A percentile compares a stretch with the other conserved stretches of the same genome.
Conservation (phyloP, 2,797 vertebrate genomes). For the Amniataba percoides region DNA sequence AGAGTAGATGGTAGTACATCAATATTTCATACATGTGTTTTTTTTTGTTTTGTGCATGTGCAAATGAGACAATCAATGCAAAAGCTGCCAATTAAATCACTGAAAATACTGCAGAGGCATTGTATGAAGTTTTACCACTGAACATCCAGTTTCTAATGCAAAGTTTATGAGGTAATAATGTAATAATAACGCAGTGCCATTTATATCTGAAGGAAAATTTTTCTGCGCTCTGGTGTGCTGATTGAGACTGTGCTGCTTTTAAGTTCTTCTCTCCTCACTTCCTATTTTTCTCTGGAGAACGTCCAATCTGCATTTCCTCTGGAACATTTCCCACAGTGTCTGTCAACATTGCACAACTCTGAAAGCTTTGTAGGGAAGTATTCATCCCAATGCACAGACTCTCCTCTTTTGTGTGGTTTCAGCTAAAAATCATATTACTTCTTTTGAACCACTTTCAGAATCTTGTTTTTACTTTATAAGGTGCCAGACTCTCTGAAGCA, state of each 20-base stretch:
- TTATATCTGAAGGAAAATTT: not conserved
- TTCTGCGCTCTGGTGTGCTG: not conserved
- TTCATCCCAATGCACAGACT: not conserved
- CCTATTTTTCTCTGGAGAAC: slow-evolving; percentile 59
- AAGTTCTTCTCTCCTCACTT: slow-evolving; percentile 46
- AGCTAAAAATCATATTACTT: slow-evolving; percentile 9
- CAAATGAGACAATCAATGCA: slow-evolving; percentile 52
- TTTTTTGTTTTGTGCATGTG: slow-evolving; percentile 29
- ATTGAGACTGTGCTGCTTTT: slow-evolving; percentile 21
- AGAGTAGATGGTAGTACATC: slow-evolving; percentile 42
- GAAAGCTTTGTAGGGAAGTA: slow-evolving; percentile 55
- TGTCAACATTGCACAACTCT: slow-evolving; percentile 51
- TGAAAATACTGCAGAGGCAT: slow-evolving; percentile 23
- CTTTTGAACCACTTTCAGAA: not conserved
- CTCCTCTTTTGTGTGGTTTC: slow-evolving; percentile 10
- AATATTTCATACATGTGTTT: slow-evolving; percentile 35
- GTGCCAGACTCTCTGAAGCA: not conserved
- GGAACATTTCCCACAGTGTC: slow-evolving; percentile 60
- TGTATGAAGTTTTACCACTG: slow-evolving; percentile 55
- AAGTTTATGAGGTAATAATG: not conserved
- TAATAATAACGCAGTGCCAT: not conserved
- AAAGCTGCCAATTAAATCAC: slow-evolving; percentile 62
- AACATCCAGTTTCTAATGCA: not conserved
- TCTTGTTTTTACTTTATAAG: not conserved
- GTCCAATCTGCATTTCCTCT: slow-evolving; percentile 62